A percentile compares a stretch with the other conserved stretches of the same genome.
phyloP scores from a whole-genome alignment of 2,888 invertebrate species.

The Tipula vernalis region DNA sequence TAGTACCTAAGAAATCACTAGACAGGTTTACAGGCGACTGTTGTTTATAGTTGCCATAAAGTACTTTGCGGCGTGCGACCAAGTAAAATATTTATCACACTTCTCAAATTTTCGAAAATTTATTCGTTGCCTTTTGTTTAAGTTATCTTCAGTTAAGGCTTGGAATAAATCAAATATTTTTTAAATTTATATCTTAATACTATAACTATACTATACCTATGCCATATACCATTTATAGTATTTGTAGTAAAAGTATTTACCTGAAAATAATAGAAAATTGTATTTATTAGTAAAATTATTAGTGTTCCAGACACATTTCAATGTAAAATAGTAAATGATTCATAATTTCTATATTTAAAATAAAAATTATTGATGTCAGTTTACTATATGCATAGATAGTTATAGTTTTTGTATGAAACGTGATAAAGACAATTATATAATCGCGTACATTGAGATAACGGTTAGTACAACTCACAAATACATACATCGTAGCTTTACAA shows the following conservation, averaged over 20 bases:
- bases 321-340: neutral
- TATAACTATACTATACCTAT: neutral
- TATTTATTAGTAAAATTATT: neutral
- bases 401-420: neutral
- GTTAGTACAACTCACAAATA: neutral
- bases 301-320: neutral
- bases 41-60: too few species aligned
- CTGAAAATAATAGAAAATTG: neutral
- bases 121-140: too few species aligned
- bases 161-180: too few species aligned
- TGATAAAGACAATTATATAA: neutral
- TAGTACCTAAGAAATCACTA: too few species aligned
- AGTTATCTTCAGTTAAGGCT: too few species aligned
- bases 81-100: too few species aligned
- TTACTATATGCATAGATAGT: neutral
- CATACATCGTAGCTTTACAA: neutral
- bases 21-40: too few species aligned
- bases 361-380: neutral
- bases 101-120: too few species aligned
- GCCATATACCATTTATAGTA: neutral
- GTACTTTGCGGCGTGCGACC: too few species aligned
- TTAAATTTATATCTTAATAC: too few species aligned
- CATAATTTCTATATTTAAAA: neutral
- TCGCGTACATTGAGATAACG: neutral
- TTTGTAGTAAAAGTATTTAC: neutral